Base-by-base conservation (phyloP, 2,888 invertebrate genomes). In the Coelopa pilipes region DNA sequence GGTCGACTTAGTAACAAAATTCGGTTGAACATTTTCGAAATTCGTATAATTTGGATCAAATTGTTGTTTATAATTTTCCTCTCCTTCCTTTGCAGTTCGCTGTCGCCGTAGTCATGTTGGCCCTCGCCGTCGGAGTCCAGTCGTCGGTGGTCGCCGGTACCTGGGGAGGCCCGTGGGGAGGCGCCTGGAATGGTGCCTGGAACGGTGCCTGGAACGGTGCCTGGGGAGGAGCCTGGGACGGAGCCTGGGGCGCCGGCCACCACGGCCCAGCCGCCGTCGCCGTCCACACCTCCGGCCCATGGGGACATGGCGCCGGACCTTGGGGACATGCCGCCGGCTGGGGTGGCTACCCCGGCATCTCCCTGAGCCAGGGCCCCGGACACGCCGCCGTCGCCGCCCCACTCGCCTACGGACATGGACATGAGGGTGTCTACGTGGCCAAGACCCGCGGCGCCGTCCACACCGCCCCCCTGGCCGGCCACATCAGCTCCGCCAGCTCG, bases 381-480 rank as follows among this genome's bases (percentile, higher is more conserved):
- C 79, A 67, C 68, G 70, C 88, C 89, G 77, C 76, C 24, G 73
- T 77, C 79, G 70, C 47, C 21, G 76, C 77, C 45, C 77, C 78
- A 63, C 70, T 75, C 17, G 76, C 57, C 65, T 79, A 79, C 49
- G 78, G 77, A 75, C 82, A 82, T 67, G 75, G 76, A 13, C 74
- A 73, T 74, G 77, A 59, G 19, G 81, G 79, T 60, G 78, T 78
- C 75, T 83, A 82, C 67, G 81, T 82, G 17, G 89, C 89, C 69
- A 88, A 89, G 70, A 89, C 87, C 66, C 87, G 87, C 78, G 89
- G 89, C 73, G 87, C 89, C 63, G 80, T 89, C 17, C 89, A 89
- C 78, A 86, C 87, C 24, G 89, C 89, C 70, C 89, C 89, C 60
- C 82, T 89, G 63, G 87, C 88, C 21, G 88, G 89, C 79, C 89